Base-by-base conservation (phyloP, 2,888 invertebrate species). In the Arge pagana region DNA sequence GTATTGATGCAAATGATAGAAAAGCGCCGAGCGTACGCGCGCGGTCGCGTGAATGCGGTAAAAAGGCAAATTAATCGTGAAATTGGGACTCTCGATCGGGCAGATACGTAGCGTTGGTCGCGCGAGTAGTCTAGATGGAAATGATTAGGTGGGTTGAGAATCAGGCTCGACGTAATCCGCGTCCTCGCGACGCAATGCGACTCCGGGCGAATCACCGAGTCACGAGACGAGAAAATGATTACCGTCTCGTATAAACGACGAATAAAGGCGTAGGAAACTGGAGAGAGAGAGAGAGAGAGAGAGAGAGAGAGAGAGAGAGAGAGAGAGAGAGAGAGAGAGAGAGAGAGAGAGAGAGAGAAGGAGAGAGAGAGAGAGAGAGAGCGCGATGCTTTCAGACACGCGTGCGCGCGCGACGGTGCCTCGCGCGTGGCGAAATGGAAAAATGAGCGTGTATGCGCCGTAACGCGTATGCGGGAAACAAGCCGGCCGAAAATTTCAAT, bases 101-200 rank as follows among this genome's bases (percentile, higher is more conserved):
- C n/a, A n/a, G 23, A 39, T 24, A 21, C 45, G 45, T 45, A 35
- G 35, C 23, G 33, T 16, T 31, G 23, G 23, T 33, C 10, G 35
- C 33, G 33, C 21, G 28, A 23, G 45, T n/a, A 45, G 23, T 45
- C 21, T 15, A 23, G 33, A 45, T 45, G 45, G 16, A 45, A 45
- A 45, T 45, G 45, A 45, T 35, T 45, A 35, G 45, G 33, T 45
- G 15, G 45, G 3, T 45, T 45, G 33, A 45, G 35, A 45, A 23
- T 45, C 45, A 45, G 45, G 21, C 45, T 45, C 33, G 45, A 45
- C 35, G 23, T 45, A 45, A 45, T 45, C 45, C 35, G 15, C 45
- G 45, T 45, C 28, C 23, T 45, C 45, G 45, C 35, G 45, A 45
- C 45, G 45, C 45, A 45, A 45, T 45, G 45, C 45, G 45, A 45